Evolutionary conservation across 2,797 vertebrate species (phyloP), one percentile per base, ranked within the genome.

Genomic region (Cynodonichthys magdalenae): DNA sequence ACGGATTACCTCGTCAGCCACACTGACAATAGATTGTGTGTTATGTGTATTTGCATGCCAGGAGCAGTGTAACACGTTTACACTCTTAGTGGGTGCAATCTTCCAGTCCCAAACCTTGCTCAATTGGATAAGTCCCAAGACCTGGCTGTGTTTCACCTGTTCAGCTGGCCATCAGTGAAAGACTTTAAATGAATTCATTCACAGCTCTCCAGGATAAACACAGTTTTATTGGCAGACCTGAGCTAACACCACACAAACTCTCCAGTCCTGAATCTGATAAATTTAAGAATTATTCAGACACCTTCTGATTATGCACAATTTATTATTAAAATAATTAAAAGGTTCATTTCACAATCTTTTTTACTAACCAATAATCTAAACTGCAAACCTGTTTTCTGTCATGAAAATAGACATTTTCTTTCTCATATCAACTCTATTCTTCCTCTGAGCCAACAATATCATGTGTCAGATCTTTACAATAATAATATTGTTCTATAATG

Each of bases 81-180:
- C 64, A 59, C 49, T 51, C 76, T 75, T 2, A 46, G 74, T 60
- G 69, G 77, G 75, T 36, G 5, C 52, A 78, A 45, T 81, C 53
- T 66, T 72, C 61, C 66, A 65, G 48, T 74, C 74, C 73, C 63
- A 81, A 75, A 51, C 53, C 58, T 50, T 27, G 48, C 70, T 83
- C 63, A 44, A 6, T 71, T 90, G 87, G 84, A 84, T 63, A 27
- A 19, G 4, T 74, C 64, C 74, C 87, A 86, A 58, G n/a, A 72
- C 60, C 80, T 71, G 2, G 69, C 85, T 89, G 82, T 53, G 73
- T 64, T 69, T 85, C 85, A 86, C 83, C 80, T 85, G 87, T 84
- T 89, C 63, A 49, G 2, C 71, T 73, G 74, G 70, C 71, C 63
- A 9, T 72, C 55, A 41, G 29, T 41, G 28, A 49, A 68, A 29